Evolutionary conservation across 1,140 invertebrate species (phyloP).

Genomic region (Drosophila parabipectinata): DNA sequence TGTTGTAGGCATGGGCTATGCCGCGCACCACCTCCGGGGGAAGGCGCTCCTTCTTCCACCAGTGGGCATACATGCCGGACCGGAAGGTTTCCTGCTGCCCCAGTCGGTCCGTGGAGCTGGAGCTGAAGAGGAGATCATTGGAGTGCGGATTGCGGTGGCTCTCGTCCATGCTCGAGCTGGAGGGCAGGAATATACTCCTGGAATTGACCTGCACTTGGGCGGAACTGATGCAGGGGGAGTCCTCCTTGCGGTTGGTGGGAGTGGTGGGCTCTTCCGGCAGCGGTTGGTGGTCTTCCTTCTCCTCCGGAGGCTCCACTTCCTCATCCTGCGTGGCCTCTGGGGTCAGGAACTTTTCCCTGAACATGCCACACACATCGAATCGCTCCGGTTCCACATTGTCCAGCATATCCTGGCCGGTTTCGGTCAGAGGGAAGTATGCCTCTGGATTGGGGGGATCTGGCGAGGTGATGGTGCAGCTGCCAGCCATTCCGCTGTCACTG

Average conservation of each 20-base stretch:
- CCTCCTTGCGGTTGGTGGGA: constrained; percentile 35
- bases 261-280: constrained; percentile 16
- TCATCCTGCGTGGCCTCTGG: constrained; percentile 67
- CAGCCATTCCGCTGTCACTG: constrained; percentile 91
- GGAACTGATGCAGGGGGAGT: constrained; percentile 15
- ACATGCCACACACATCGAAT: constrained; percentile 81
- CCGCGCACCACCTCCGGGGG: constrained; percentile 87
- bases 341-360: constrained; percentile 78
- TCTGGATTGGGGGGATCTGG: constrained; percentile 85
- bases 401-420: constrained; percentile 32
- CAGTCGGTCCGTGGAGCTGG: constrained; percentile 61
- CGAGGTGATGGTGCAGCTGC: constrained; percentile 89
- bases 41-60: constrained; percentile 95
- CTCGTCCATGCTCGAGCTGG: constrained; percentile 64
- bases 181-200: constrained; percentile 72
- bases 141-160: constrained; percentile 3
- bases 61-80: constrained; percentile 94
- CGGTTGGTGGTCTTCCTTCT: not conserved
- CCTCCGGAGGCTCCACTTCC: constrained; percentile 9
- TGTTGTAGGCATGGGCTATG: constrained; percentile 84
- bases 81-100: constrained; percentile 86
- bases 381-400: constrained; percentile 62
- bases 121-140: constrained; percentile 47
- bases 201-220: constrained; percentile 72
- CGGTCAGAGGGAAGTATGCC: constrained; percentile 17